These are phyloP conservation scores for Pseudolaguvia tuberculata DNA, from an alignment of 2,113 vertebrate species.

Conservation along the genomic window DNA sequence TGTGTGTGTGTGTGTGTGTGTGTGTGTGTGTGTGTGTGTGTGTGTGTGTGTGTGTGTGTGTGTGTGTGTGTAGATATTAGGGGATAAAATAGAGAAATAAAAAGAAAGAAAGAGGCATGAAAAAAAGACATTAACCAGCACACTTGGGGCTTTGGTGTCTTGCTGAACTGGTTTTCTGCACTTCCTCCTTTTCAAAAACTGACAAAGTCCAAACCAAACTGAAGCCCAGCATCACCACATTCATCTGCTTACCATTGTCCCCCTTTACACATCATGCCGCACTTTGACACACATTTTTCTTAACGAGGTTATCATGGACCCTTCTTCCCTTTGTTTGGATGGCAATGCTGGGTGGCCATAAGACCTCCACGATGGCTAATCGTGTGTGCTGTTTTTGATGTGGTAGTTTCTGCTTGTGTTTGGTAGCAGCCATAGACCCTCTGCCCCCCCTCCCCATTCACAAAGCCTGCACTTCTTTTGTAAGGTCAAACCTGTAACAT, in stretches of 20 bases:
- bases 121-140: slow-evolving; percentile 44
- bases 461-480: slow-evolving; percentile 27
- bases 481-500: slow-evolving; percentile 26
- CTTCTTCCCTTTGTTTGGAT: not conserved
- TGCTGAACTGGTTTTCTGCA: slow-evolving; percentile 50
- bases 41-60: too few relatives aligned
- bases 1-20: not conserved
- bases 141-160: slow-evolving; percentile 20
- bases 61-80: too few relatives aligned
- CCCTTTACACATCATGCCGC: not conserved
- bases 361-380: not conserved
- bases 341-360: not conserved
- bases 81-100: slow-evolving; percentile 14
- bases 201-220: slow-evolving; percentile 31
- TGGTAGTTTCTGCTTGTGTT: slow-evolving; percentile 5
- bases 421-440: not conserved
- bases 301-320: not conserved
- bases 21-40: too few relatives aligned
- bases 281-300: not conserved
- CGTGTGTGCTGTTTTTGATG: slow-evolving; percentile 10
- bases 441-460: not conserved
- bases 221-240: slow-evolving; percentile 19
- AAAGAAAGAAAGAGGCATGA: slow-evolving; percentile 28
- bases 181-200: slow-evolving; percentile 29
- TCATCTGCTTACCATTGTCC: slow-evolving; percentile 8